Conservation (phyloP, 1,140 invertebrate species). For the Orussus abietinus region DNA sequence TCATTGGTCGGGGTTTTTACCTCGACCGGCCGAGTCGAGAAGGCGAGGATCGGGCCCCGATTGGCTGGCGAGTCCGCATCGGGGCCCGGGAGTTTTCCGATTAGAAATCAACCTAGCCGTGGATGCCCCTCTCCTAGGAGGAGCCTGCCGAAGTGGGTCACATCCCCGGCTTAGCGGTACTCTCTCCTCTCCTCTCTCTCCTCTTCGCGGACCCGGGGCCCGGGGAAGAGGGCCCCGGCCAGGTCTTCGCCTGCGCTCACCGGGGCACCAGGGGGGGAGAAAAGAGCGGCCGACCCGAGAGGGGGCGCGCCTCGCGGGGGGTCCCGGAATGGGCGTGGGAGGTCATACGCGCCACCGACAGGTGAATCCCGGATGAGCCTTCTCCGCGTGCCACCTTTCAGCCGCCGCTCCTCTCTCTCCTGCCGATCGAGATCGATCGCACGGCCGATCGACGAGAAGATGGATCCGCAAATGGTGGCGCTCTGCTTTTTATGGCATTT, state of each 20-base stretch:
- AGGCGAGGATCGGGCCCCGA: constrained; percentile 19
- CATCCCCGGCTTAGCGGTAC: too few species aligned
- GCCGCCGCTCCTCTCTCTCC: constrained; percentile 10
- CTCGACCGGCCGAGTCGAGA: constrained; percentile 18
- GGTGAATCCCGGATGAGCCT: constrained; percentile 20
- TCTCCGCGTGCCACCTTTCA: constrained; percentile 28
- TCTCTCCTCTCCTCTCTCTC: too few species aligned
- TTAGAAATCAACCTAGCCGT: constrained; percentile 43
- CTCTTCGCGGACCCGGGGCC: not conserved
- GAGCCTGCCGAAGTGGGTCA: constrained; percentile 52
- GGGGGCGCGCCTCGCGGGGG: not conserved
- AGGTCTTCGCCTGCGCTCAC: not conserved
- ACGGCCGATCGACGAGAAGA: too few species aligned
- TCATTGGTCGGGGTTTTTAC: constrained; percentile 16
- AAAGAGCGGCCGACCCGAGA: not conserved
- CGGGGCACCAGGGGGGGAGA: not conserved
- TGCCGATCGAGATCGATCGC: not conserved
- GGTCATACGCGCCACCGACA: constrained; percentile 5
- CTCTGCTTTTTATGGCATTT: too few species aligned
- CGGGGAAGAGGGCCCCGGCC: constrained; percentile 3
- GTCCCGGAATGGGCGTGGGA: not conserved
- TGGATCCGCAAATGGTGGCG: too few species aligned
- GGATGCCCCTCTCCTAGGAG: constrained; percentile 51
- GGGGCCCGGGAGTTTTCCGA: constrained; percentile 47
- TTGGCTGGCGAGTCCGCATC: constrained; percentile 29